Evolutionary conservation across 2,113 vertebrate species (phyloP), one percentile per base, ranked within the genome.

Genomic region (Atractosteus spatula): DNA sequence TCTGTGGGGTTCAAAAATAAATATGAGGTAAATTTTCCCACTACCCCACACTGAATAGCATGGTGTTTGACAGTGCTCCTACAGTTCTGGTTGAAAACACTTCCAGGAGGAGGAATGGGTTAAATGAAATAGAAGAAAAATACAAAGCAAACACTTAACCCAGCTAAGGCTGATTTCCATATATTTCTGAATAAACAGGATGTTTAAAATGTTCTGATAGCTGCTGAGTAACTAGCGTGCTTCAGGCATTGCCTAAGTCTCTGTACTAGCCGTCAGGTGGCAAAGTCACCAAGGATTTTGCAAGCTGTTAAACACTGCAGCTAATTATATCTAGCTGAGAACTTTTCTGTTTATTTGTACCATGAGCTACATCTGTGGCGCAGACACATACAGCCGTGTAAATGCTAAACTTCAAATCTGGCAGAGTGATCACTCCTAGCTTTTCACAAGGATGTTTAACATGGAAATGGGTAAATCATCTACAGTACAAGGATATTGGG

Each of bases 191-290:
- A 59, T 14, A 59, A 59, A 59, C 66, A 12, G 66, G 45, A 55
- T 68, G 66, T 68, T 68, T 68, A 68, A 64, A 67, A 47, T 16
- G 11, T 76, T 69, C 57, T 68, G 66, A 77, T 74, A 43, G 71
- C 71, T 45, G 64, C 75, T 68, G 71, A 63, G 61, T 76, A 75
- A 79, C 71, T 77, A 62, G 51, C 69, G 75, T 66, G 76, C 76
- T 76, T 65, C 16, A 69, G 77, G 70, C 68, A 56, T 72, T 61
- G 69, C 74, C 69, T 71, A 63, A 71, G 55, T 66, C 75, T 73
- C 71, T 55, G 73, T 55, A 62, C 61, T 65, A 71, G 69, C 66
- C 72, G 77, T 14, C 12, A 68, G 80, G 70, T 72, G 68, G 63
- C 69, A 63, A 75, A 74, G 74, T 56, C 72, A 67, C 72, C 61